These are phyloP conservation scores for Odontamblyopus rebecca DNA, from an alignment of 2,797 vertebrate genomes.

Conservation along the genomic window DNA sequence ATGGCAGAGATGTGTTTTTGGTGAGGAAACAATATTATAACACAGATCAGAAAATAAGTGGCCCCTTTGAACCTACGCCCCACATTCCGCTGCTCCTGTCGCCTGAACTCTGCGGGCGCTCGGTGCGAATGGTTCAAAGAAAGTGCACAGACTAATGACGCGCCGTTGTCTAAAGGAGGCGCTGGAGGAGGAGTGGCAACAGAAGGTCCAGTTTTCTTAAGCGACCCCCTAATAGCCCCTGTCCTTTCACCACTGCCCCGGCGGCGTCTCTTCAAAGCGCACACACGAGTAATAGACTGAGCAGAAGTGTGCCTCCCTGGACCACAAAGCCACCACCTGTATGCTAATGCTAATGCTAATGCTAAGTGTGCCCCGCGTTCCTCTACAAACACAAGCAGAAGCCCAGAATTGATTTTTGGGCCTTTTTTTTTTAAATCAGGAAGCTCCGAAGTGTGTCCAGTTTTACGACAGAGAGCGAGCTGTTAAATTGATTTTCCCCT, in stretches of 20 bases:
- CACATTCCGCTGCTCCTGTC: too few relatives aligned
- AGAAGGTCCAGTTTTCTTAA: conserved; percentile 74
- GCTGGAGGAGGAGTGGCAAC: conserved; percentile 60
- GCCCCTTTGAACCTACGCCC: not conserved
- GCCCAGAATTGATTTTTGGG: conserved; percentile 65
- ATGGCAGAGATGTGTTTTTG: too few relatives aligned
- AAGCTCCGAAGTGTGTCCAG: conserved; percentile 47
- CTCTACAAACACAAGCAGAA: conserved; percentile 26
- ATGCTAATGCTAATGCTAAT: conserved; percentile 67
- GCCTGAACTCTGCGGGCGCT: not conserved
- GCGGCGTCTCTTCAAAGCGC: conserved; percentile 44
- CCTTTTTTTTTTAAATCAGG: conserved; percentile 17
- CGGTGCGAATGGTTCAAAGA: conserved; percentile 19
- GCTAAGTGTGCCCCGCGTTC: conserved; percentile 48
- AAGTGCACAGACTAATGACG: conserved; percentile 51
- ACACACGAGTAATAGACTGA: conserved; percentile 61
- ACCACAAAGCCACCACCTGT: conserved; percentile 76
- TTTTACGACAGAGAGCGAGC: conserved; percentile 57
- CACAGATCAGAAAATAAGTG: too few relatives aligned
- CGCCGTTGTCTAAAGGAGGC: conserved; percentile 48
- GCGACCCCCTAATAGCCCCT: conserved; percentile 72
- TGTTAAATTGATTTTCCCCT: conserved; percentile 78
- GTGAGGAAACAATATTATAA: too few relatives aligned
- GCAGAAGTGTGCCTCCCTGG: conserved; percentile 66
- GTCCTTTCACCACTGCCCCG: conserved; percentile 44